These are phyloP conservation scores for Molossus molossus DNA, from an alignment of 2,797 vertebrate species.

Conservation along the genomic window DNA sequence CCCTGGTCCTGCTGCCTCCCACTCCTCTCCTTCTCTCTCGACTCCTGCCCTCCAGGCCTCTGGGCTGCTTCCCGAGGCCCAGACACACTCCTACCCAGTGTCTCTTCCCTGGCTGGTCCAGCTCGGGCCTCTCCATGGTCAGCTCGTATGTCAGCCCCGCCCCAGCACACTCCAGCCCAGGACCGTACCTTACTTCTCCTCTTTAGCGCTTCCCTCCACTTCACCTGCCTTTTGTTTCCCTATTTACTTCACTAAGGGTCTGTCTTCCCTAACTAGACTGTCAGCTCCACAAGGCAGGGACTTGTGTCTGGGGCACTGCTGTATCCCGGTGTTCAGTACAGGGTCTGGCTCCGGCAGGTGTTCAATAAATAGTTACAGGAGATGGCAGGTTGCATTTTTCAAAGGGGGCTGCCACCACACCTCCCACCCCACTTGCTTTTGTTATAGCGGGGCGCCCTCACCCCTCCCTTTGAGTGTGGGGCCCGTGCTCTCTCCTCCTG, in stretches of 20 bases:
- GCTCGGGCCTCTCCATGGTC: not conserved
- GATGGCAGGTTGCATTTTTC: not conserved
- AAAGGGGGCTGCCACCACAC: not conserved
- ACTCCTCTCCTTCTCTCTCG: not conserved
- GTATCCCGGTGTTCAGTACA: not conserved
- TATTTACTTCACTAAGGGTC: not conserved
- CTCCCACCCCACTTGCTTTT: not conserved
- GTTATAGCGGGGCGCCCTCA: accelerated
- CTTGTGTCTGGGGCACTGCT: not conserved
- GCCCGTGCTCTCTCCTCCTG: not conserved
- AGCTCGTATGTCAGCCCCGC: accelerated
- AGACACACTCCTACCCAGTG: not conserved
- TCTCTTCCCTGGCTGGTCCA: not conserved
- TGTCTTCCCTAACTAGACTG: not conserved
- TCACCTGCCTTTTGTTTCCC: not conserved
- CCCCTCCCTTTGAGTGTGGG: accelerated
- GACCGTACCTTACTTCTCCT: accelerated
- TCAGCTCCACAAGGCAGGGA: not conserved
- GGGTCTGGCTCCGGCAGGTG: not conserved
- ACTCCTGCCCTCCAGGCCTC: not conserved
- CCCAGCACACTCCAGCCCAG: accelerated
- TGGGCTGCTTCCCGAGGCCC: not conserved
- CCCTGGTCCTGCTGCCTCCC: accelerated
- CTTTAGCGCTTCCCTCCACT: not conserved
- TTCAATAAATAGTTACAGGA: not conserved